Base-by-base conservation (phyloP, 2,113 vertebrate genomes). In the Labeo rohita region DNA sequence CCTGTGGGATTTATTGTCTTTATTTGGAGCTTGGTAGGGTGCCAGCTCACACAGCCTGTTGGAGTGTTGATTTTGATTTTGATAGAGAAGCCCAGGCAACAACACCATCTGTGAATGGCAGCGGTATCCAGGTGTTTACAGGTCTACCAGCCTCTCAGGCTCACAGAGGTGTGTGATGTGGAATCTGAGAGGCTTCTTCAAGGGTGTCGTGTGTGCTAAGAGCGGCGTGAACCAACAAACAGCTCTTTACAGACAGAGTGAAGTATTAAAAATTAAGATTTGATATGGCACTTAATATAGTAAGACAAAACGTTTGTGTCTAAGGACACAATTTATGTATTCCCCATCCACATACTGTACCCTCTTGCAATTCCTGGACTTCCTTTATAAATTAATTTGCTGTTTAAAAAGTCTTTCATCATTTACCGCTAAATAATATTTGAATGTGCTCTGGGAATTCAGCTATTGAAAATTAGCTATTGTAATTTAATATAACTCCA, bases 1-100 rank as follows among this genome's bases (percentile, higher is more conserved):
- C 91, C 78, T 80, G 43, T 18, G 88, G 86, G 89, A 95, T 94
- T 93, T 92, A 93, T 92, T 88, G 80, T 89, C 82, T 91, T 93
- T 90, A 91, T 94, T 94, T 92, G 78, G 80, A 86, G 80, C 74
- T 61, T 83, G 87, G 88, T 87, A 83, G 15, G 70, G 54, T 78
- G 88, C 80, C 83, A 76, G 63, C 77, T 85, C 56, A 50, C 84
- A 59, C 72, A 74, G 43, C 59, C 56, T 84, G 89, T 92, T 91
- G 90, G 79, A 82, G 65, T 54, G 74, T 54, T 91, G 84, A 90
- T 88, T 89, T 23, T 61, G 85, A 77, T 86, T 80, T 77, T 93
- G 92, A 94, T 93, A 0, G 66, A 92, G 89, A 80, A 83, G 79
- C 23, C 88, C 87, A 88, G 87, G 79, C 87, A 87, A 86, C 87